Base-by-base conservation (phyloP, 2,888 invertebrate genomes). In the Xylophagus ater region DNA sequence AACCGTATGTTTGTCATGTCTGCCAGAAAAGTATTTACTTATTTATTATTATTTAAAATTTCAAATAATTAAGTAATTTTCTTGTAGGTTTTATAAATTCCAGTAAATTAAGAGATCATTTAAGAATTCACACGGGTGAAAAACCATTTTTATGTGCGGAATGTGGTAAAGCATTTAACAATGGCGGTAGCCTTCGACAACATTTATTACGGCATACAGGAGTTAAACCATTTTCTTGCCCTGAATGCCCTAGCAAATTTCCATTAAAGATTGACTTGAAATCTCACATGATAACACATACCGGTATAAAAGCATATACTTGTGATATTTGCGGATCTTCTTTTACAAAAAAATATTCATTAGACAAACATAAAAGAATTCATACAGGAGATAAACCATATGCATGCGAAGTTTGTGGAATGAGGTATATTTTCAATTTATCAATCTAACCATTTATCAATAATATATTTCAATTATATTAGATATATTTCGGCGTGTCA, bases 241-340 rank as follows among this genome's bases (percentile, higher is more conserved):
- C 62, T 19, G 60, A 73, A 31, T 75, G 74, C 42, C 73, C 74
- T 0, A 73, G 72, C 51, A 60, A 63, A 4, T 75, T 75, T 47
- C 65, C 65, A 33, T 69, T 71, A 42, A 68, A 72, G 60, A 70
- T 70, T 69, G 57, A 56, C 46, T 49, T 72, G 25, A 65, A 70
- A 41, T 60, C 68, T 4, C 71, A 73, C 48, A 51, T 55, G 24
- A 50, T 58, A 17, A 66, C 67, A 1, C 74, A 74, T 47, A 62
- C 66, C 0, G 68, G 73, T 7, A 69, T 68, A 15, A 48, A 76
- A 37, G 78, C 78, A 0, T 74, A 73, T 58, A 70, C 70, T 41
- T 80, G 80, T 46, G 72, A 73, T 17, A 69, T 70, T 40, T 80
- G 80, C 47, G 70, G 72, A 8, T 73, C 76, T 43, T 49, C 68